Conservation (phyloP, 2,888 invertebrate genomes). For the Caenorhabditis sp. region DNA sequence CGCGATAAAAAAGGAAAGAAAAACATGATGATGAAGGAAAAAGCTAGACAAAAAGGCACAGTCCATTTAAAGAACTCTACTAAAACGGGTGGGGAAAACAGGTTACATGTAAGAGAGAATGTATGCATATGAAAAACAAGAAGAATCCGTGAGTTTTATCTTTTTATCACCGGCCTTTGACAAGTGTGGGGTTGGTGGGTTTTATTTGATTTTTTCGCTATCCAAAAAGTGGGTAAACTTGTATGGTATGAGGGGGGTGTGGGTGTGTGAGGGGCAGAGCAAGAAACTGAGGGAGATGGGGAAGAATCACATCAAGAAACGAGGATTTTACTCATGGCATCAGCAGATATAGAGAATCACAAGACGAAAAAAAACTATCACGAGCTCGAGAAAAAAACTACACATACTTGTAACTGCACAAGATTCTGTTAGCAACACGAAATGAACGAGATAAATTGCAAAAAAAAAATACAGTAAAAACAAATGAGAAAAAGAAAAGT, state of each 20-base stretch:
- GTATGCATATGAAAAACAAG: slow-evolving; percentile 25
- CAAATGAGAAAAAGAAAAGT: slow-evolving; percentile 3
- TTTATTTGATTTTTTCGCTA: slow-evolving; percentile 57
- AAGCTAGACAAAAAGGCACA: slow-evolving; percentile 52
- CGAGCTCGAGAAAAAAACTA: slow-evolving; percentile 52
- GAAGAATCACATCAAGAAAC: slow-evolving; percentile 31
- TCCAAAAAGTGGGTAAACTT: slow-evolving; percentile 58
- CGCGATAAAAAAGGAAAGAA: slow-evolving; percentile 46
- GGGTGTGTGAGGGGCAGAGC: neutral
- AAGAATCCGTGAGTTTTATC: slow-evolving; percentile 65
- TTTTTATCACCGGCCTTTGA: slow-evolving; percentile 67
- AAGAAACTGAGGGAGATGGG: neutral
- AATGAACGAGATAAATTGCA: slow-evolving; percentile 45
- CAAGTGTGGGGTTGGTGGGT: slow-evolving; percentile 61
- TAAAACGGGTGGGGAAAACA: slow-evolving; percentile 18
- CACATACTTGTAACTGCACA: slow-evolving; percentile 44
- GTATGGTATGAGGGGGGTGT: slow-evolving; percentile 38
- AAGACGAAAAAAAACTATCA: slow-evolving; percentile 28
- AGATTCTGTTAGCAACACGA: slow-evolving; percentile 39
- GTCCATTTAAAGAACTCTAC: slow-evolving; percentile 54
- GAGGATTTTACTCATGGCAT: slow-evolving; percentile 35
- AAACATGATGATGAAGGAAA: slow-evolving; percentile 21
- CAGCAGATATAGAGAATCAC: slow-evolving; percentile 46
- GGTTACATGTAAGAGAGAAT: slow-evolving; percentile 27
- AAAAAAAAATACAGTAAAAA: neutral